These are phyloP conservation scores for Lepisosteus oculatus DNA, from an alignment of 2,113 vertebrate species.

Conservation along the genomic window DNA sequence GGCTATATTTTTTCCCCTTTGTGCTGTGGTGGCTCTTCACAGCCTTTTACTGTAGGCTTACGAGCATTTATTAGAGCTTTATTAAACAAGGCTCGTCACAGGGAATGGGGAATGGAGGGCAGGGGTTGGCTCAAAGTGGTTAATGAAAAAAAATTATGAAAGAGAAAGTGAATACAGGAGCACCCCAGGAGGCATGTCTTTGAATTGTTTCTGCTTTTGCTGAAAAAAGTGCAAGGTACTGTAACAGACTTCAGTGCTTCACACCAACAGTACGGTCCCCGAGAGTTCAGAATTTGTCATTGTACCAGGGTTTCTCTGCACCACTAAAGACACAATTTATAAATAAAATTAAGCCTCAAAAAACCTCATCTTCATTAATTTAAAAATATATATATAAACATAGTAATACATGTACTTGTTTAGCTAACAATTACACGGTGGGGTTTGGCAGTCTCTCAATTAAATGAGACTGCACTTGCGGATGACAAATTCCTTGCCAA, in stretches of 20 bases:
- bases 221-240: no score
- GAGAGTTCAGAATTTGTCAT: no score
- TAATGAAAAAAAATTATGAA: not conserved
- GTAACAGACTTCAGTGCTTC: no score
- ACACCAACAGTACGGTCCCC: no score
- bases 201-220: no score
- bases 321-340: no score
- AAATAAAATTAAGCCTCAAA: no score
- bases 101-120: not conserved
- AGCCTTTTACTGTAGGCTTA: not conserved
- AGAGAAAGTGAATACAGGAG: not conserved
- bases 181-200: no score
- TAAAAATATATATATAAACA: constrained; percentile 1
- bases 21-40: constrained; percentile 8
- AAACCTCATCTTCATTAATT: constrained; percentile 18
- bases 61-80: not conserved
- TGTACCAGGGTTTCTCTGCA: no score
- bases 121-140: not conserved
- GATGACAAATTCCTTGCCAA: constrained; percentile 22
- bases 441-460: constrained; percentile 21
- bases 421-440: constrained; percentile 20
- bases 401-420: constrained; percentile 4
- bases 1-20: constrained; percentile 6
- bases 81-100: constrained; percentile 6
- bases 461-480: constrained; percentile 14